Conservation (phyloP, 2,888 invertebrate genomes). For the Chrysolina haemoptera region DNA sequence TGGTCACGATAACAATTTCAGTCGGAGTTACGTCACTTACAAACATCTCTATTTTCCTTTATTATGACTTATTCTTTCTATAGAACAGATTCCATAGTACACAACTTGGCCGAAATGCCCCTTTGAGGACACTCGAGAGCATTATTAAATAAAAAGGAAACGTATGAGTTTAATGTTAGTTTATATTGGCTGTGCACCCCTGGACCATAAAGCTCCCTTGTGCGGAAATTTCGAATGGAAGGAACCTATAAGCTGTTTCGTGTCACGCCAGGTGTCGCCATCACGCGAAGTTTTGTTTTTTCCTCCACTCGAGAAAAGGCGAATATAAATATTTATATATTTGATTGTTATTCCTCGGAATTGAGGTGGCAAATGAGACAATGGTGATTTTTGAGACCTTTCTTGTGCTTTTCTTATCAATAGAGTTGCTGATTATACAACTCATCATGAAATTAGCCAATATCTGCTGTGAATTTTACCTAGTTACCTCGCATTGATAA, state of each 20-base stretch:
- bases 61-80: not conserved
- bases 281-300: conserved; percentile 22
- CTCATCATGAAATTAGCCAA: too few relatives aligned
- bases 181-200: conserved; percentile 20
- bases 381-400: too few relatives aligned
- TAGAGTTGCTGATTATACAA: too few relatives aligned
- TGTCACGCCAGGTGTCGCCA: conserved; percentile 21
- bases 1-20: not conserved
- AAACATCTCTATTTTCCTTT: not conserved
- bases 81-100: not conserved
- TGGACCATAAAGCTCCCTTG: conserved; percentile 27
- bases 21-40: not conserved
- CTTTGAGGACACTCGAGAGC: conserved; percentile 26
- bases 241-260: conserved; percentile 26
- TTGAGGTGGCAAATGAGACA: not conserved
- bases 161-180: conserved; percentile 54
- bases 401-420: too few relatives aligned
- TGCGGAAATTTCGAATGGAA: conserved; percentile 27
- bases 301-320: conserved; percentile 1
- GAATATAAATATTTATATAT: not conserved
- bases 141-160: conserved; percentile 58
- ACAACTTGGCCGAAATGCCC: conserved; percentile 14
- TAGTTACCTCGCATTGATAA: too few relatives aligned
- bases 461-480: too few relatives aligned
- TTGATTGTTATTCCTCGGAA: not conserved